Evolutionary conservation across 2,113 vertebrate species (phyloP), one percentile per base, ranked within the genome.

Genomic region (Pelodiscus sinensis): DNA sequence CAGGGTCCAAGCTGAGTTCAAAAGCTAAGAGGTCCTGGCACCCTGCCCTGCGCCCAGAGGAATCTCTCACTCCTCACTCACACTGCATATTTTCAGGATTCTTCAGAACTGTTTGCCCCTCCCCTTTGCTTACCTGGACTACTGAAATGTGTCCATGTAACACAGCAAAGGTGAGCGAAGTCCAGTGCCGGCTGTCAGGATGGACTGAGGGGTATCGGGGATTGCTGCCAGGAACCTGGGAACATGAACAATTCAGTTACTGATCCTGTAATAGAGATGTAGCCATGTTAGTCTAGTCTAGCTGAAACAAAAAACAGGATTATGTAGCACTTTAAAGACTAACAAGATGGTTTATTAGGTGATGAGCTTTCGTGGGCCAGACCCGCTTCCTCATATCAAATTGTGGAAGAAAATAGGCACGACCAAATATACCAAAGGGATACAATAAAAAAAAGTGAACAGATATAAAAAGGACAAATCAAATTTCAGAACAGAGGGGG

Each of bases 181-280:
- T 99, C 99, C 99, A 99, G 97, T 99, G 98, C 4, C 99, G 98
- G 94, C 99, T 99, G 96, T 99, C 99, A 0, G 99, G 99, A n/a
- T 99, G 99, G n/a, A 99, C 98, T 0, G 99, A 99, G 0, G 99
- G 99, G 96, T 98, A 95, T 35, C 98, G 98, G 1, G 98, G 98
- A 35, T 98, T 99, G 95, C 97, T 98, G 2, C 97, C 97, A 2
- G 99, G 99, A 78, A 99, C 99, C 99, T 99, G 96, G 51, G 12
- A 56, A 91, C 29, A 51, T 21, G 51, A 79, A 83, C 4, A 82
- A n/a, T 54, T 29, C 2, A 3, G 81, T 87, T 52, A 50, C 1
- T 0, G 81, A 27, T 62, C 68, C 7, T 35, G 51, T 85, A 50
- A 65, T 13, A n/a, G n/a, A n/a, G n/a, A n/a, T n/a, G n/a, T n/a